phyloP scores from a whole-genome alignment of 2,113 vertebrate genomes.

The Pithys albifrons region DNA sequence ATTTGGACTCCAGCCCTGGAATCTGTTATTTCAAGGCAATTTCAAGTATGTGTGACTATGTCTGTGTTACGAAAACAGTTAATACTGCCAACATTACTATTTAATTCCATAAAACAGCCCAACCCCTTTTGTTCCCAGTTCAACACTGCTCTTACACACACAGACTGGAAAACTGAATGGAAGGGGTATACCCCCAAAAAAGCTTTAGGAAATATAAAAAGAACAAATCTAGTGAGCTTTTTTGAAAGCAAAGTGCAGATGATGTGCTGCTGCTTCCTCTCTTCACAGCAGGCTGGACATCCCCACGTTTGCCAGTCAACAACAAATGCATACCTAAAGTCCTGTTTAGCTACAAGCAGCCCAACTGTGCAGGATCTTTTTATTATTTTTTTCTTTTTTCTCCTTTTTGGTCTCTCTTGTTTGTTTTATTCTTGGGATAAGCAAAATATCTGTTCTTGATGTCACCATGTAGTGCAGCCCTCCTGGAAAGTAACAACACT shows the following conservation, averaged over 20 bases:
- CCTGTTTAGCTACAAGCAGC: background rate
- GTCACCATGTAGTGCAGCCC: background rate
- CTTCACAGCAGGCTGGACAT: accelerated
- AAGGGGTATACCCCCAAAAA: accelerated
- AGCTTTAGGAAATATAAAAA: background rate
- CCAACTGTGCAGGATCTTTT: background rate
- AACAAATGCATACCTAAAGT: background rate
- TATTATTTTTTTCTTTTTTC: background rate
- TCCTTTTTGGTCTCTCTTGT: background rate
- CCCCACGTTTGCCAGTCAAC: background rate
- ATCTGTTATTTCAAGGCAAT: background rate
- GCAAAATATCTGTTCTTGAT: background rate
- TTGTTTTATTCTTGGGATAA: background rate
- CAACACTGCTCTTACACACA: background rate
- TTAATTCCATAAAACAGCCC: background rate
- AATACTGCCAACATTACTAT: background rate
- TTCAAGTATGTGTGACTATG: background rate
- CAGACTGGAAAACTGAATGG: background rate
- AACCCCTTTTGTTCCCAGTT: accelerated
- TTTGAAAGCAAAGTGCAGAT: background rate
- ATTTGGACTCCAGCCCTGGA: background rate
- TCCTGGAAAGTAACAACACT: background rate
- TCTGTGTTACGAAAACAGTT: background rate
- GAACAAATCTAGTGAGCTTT: background rate
- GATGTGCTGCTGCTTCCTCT: background rate